Conservation (phyloP, 2,888 invertebrate genomes). For the Cremastinae sp. region DNA sequence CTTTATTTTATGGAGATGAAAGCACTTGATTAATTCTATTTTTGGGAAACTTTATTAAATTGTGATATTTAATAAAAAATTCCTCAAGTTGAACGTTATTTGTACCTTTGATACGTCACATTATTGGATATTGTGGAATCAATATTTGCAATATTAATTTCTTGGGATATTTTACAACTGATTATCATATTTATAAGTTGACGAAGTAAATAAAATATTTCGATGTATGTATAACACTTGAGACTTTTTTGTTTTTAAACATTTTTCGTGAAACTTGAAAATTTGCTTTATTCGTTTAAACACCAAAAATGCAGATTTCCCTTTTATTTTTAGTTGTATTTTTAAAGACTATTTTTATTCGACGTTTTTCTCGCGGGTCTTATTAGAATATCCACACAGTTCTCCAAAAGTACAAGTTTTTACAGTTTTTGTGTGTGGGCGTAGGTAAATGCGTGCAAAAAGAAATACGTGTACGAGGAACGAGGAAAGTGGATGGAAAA, state of each 20-base stretch:
- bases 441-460: conserved; percentile 6
- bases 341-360: background rate
- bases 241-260: background rate
- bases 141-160: no score
- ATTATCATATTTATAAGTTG: no score
- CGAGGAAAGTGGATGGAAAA: conserved; percentile 57
- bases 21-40: no score
- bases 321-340: background rate
- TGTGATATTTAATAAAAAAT: no score
- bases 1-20: no score
- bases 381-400: background rate
- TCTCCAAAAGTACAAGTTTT: conserved; percentile 17
- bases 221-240: background rate
- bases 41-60: no score
- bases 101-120: no score
- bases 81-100: no score
- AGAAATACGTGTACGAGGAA: conserved; percentile 30
- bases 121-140: no score
- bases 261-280: conserved; percentile 2
- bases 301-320: background rate
- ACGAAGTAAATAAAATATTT: no score
- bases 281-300: background rate
- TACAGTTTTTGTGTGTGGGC: background rate
- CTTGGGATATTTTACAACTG: no score
- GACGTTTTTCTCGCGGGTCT: no score